Evolutionary conservation across 1,140 invertebrate genomes (phyloP).

Genomic region (Elysia chlorotica): DNA sequence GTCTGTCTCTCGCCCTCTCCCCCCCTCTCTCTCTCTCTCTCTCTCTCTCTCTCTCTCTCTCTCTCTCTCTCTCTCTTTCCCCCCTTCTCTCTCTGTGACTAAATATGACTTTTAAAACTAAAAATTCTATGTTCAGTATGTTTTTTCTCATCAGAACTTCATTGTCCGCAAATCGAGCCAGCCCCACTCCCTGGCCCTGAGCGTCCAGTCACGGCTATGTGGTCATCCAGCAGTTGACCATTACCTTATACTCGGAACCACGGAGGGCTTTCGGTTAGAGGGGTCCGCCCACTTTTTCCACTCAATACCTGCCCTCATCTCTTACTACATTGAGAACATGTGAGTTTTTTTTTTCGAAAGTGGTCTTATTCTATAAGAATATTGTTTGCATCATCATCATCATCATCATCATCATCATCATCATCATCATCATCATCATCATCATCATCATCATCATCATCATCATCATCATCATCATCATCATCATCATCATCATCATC

Average conservation of each 20-base stretch:
- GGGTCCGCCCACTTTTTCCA: constrained; percentile 91
- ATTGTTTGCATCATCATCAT: constrained; percentile 8
- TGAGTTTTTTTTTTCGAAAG: constrained; percentile 67
- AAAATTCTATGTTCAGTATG: too few species aligned
- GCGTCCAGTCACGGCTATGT: constrained; percentile 82
- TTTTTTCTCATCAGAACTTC: constrained; percentile 13
- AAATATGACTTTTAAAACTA: neutral
- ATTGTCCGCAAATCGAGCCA: constrained; percentile 93
- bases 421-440: constrained; percentile 15
- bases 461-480: constrained; percentile 16
- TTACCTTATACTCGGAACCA: constrained; percentile 87
- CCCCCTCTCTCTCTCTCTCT: constrained; percentile 4
- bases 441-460: constrained; percentile 15
- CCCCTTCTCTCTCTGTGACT: constrained; percentile 8
- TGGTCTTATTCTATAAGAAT: too few species aligned
- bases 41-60: constrained; percentile 25
- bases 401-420: constrained; percentile 19
- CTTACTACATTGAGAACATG: constrained; percentile 92
- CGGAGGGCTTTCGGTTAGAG: constrained; percentile 82
- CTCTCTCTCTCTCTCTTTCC: constrained; percentile 7
- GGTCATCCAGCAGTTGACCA: constrained; percentile 91
- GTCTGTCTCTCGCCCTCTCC: neutral
- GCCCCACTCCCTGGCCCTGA: constrained; percentile 90
- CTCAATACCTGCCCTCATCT: constrained; percentile 87
- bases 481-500: constrained; percentile 14